phyloP scores from a whole-genome alignment of 2,113 vertebrate genomes.

The Tragelaphus imberbis region DNA sequence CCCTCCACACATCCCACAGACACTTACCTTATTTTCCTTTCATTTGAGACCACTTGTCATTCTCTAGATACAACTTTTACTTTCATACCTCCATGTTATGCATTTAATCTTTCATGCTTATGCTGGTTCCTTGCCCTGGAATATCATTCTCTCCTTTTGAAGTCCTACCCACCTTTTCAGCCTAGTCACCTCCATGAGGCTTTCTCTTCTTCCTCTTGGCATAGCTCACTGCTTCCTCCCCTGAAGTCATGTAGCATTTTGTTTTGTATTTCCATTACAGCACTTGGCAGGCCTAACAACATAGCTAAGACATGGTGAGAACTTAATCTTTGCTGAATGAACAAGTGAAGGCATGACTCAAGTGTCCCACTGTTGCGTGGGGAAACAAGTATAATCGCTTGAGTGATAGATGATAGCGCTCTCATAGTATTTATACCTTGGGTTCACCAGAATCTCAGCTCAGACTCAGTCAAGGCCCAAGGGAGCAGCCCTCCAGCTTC shows the following conservation, averaged over 20 bases:
- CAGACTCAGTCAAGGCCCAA: background rate
- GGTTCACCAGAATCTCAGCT: background rate
- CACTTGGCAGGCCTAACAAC: background rate
- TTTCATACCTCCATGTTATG: background rate
- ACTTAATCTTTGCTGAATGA: background rate
- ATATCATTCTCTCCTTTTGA: background rate
- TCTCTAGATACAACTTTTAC: background rate
- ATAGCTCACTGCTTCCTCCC: background rate
- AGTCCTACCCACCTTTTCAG: background rate
- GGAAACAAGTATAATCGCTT: background rate
- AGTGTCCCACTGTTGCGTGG: rapidly evolving
- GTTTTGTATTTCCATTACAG: background rate
- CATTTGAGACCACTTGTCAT: background rate
- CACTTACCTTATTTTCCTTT: background rate
- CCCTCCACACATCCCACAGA: no score
- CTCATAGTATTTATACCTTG: background rate
- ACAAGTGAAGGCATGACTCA: background rate
- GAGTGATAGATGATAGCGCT: background rate
- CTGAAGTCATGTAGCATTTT: background rate
- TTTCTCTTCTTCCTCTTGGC: background rate
- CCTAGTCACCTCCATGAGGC: background rate
- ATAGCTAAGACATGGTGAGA: background rate
- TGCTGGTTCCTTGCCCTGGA: background rate
- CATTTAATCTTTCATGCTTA: background rate
- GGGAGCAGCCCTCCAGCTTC: background rate